Percentiles rank a stretch among this genome's conserved stretches.
phyloP scores from a whole-genome alignment of 1,140 invertebrate species.

The Helicoverpa armigera region DNA sequence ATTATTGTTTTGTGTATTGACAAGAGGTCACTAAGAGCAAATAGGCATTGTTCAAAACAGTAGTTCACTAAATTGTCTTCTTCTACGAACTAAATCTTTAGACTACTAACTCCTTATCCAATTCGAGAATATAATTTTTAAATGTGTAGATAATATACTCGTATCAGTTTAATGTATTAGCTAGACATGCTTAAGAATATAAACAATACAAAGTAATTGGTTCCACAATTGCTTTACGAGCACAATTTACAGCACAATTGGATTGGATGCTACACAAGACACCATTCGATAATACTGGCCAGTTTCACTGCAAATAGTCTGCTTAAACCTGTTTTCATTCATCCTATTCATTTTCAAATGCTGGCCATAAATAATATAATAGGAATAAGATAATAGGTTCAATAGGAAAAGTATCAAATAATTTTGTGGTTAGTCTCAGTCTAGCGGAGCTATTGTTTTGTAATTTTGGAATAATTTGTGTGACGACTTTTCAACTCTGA shows the following conservation, averaged over 20 bases:
- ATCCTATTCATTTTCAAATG: constrained; percentile 3
- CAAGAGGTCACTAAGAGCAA: neutral
- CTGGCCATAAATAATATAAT: neutral
- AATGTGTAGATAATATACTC: too few species aligned
- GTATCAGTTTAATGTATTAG: neutral
- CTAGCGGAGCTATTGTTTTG: neutral
- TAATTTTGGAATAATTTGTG: neutral
- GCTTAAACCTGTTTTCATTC: constrained; percentile 20
- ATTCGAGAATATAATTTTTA: too few species aligned
- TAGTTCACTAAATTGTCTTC: too few species aligned
- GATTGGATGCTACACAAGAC: constrained; percentile 1
- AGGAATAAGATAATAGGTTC: too few species aligned
- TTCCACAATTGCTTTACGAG: constrained; percentile 15
- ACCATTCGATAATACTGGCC: neutral
- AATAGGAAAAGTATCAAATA: neutral
- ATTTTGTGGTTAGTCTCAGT: neutral
- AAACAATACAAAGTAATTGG: constrained; percentile 11
- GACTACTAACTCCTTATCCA: neutral
- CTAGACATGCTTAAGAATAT: neutral
- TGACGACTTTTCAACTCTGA: too few species aligned
- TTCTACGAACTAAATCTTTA: neutral
- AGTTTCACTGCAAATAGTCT: neutral
- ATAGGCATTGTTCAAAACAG: too few species aligned
- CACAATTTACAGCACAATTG: constrained; percentile 5
- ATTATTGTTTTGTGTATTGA: neutral